Evolutionary conservation across 2,797 vertebrate genomes (phyloP).

Genomic region (Platalea minor): DNA sequence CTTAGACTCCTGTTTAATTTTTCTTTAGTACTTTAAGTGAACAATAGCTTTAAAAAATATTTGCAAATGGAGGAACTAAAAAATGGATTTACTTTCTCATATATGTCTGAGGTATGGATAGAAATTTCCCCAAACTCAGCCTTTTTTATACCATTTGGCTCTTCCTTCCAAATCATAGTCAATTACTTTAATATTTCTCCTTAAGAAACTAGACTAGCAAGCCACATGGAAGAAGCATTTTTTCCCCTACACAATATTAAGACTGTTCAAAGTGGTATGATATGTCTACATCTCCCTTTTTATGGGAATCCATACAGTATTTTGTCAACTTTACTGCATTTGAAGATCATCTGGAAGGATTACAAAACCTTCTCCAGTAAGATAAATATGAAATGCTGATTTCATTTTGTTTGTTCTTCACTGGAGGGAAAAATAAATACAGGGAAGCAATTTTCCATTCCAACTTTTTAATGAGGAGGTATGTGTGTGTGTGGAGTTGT

Average conservation of each 20-base stretch:
- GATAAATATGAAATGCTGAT: not conserved
- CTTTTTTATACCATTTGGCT: not conserved
- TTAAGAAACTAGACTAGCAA: not conserved
- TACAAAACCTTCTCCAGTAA: not conserved
- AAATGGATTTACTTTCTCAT: not conserved
- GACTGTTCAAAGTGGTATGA: not conserved
- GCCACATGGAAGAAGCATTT: not conserved
- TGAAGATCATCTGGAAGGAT: not conserved
- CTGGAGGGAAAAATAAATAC: not conserved
- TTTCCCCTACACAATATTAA: not conserved
- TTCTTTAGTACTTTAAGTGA: not conserved
- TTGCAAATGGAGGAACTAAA: not conserved
- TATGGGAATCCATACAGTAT: not conserved
- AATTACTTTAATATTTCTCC: not conserved
- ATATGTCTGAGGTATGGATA: not conserved
- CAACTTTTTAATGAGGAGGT: not conserved
- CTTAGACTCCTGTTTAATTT: not conserved
- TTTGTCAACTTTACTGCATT: not conserved
- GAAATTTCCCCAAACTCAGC: not conserved
- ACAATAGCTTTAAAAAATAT: not conserved
- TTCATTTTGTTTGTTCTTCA: not conserved
- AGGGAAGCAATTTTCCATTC: not conserved
- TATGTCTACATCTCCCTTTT: not conserved
- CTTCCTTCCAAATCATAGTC: not conserved
- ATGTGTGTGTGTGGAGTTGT: not conserved